phyloP scores from a whole-genome alignment of 1,140 invertebrate species.

The Drosophila gunungcola region DNA sequence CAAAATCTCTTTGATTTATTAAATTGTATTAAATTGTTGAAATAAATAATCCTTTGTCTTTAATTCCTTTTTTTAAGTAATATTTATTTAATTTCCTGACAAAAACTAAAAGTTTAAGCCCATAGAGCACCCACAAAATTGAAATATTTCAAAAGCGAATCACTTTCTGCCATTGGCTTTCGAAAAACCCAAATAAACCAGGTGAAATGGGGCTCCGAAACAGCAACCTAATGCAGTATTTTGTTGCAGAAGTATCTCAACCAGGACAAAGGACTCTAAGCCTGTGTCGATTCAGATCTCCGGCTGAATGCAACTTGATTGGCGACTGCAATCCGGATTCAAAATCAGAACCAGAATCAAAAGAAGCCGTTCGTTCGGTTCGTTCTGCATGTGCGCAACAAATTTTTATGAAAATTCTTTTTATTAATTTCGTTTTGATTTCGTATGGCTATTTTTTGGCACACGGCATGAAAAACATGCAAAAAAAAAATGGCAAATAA shows the following conservation, averaged over 20 bases:
- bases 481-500: constrained; percentile 43
- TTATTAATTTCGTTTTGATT: constrained; percentile 54
- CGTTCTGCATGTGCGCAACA: constrained; percentile 22
- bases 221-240: background rate
- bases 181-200: background rate
- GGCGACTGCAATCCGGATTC: background rate
- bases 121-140: background rate
- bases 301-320: constrained; percentile 42
- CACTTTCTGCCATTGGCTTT: background rate
- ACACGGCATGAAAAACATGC: constrained; percentile 10
- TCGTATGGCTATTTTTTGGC: constrained; percentile 21
- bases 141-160: background rate
- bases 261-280: constrained; percentile 16
- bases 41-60: too few relatives aligned
- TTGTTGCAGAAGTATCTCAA: background rate
- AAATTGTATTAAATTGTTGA: too few relatives aligned
- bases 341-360: too few relatives aligned
- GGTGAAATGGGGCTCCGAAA: background rate
- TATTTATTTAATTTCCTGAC: too few relatives aligned
- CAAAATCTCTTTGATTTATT: too few relatives aligned
- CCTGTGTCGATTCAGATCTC: background rate
- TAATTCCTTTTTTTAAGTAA: too few relatives aligned
- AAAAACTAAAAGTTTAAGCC: too few relatives aligned
- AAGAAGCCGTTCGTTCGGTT: background rate
- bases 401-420: constrained; percentile 45